These are phyloP conservation scores for Ciconia boyciana DNA, from an alignment of 2,113 vertebrate species.

Conservation along the genomic window DNA sequence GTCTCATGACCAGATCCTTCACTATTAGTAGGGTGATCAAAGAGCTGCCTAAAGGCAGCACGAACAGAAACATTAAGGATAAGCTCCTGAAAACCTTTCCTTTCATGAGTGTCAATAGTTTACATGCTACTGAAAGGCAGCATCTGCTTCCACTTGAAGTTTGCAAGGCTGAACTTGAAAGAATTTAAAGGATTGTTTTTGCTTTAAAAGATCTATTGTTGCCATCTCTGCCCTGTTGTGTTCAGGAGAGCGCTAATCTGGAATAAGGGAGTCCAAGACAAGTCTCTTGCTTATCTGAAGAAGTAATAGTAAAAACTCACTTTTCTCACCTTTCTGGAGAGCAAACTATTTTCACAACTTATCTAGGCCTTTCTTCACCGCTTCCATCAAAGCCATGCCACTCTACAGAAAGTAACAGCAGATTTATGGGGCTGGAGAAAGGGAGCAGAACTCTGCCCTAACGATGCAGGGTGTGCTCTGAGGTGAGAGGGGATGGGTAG, in stretches of 20 bases:
- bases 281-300: neutral
- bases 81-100: neutral
- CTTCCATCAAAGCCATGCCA: neutral
- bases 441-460: neutral
- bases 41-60: neutral
- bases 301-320: neutral
- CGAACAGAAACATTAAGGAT: neutral
- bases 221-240: neutral
- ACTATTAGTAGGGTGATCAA: neutral
- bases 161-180: neutral
- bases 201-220: neutral
- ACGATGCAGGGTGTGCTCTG: fast-evolving
- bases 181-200: neutral
- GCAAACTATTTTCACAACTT: neutral
- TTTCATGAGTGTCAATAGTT: neutral
- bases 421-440: neutral
- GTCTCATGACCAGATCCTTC: neutral
- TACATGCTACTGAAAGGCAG: neutral
- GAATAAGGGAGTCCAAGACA: neutral
- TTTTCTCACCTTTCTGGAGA: neutral
- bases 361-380: neutral
- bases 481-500: neutral
- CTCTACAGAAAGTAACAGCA: neutral
- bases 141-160: neutral
- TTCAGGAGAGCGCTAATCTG: neutral